Conservation (phyloP, 1,140 invertebrate species). For the Probaryconus sp. region DNA sequence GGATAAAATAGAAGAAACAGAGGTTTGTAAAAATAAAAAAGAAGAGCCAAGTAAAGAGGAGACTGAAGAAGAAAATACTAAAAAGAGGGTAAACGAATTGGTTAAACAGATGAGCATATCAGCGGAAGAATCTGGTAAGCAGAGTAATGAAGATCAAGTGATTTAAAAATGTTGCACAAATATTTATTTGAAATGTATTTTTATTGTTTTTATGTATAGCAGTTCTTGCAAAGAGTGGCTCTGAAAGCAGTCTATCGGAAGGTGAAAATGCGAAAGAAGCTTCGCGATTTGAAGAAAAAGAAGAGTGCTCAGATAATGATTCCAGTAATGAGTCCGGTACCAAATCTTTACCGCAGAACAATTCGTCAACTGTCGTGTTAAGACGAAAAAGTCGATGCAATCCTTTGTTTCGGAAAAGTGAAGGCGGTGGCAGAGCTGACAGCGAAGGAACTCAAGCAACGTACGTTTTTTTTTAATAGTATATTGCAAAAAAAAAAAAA, state of each 20-base stretch:
- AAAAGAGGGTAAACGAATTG: slow-evolving; percentile 82
- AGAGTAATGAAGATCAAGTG: slow-evolving; percentile 4
- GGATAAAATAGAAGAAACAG: slow-evolving; percentile 70
- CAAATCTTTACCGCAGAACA: slow-evolving; percentile 71
- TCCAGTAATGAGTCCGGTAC: slow-evolving; percentile 74
- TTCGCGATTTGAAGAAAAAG: slow-evolving; percentile 83
- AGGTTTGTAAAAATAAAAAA: slow-evolving; percentile 72
- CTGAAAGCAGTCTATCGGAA: slow-evolving; percentile 91
- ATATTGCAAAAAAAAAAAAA: too few species aligned
- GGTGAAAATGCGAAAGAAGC: slow-evolving; percentile 85
- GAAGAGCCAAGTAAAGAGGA: slow-evolving; percentile 71
- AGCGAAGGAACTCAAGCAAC: slow-evolving; percentile 75
- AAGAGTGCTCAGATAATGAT: slow-evolving; percentile 80
- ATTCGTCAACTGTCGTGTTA: slow-evolving; percentile 80
- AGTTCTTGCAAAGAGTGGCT: slow-evolving; percentile 86
- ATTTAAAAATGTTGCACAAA: too few species aligned
- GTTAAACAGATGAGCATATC: slow-evolving; percentile 91
- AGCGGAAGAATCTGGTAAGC: slow-evolving; percentile 81
- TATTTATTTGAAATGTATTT: too few species aligned
- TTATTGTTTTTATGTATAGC: slow-evolving; percentile 60
- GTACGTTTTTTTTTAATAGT: slow-evolving; percentile 55
- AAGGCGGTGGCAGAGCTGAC: slow-evolving; percentile 78
- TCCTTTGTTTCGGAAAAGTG: slow-evolving; percentile 84
- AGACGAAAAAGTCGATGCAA: slow-evolving; percentile 82
- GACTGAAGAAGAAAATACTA: slow-evolving; percentile 74